A percentile compares a stretch with the other conserved stretches of the same genome.
These are phyloP conservation scores for Leucopsar rothschildi DNA, from an alignment of 2,113 vertebrate genomes.

Conservation along the genomic window DNA sequence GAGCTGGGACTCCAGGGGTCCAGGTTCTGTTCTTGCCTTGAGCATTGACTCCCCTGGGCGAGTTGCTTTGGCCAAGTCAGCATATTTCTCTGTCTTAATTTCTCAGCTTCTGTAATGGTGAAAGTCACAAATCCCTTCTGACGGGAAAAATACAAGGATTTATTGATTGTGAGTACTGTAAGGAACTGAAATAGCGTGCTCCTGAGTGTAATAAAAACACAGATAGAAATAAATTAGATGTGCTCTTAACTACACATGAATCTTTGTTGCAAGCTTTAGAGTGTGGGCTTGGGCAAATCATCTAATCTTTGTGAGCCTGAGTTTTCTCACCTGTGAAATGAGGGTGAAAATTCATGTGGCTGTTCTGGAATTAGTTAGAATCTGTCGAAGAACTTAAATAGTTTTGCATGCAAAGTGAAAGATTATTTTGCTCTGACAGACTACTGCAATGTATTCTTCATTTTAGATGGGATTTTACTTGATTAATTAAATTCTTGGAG, in stretches of 20 bases:
- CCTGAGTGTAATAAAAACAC: slow-evolving; percentile 30
- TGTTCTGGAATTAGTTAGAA: background rate
- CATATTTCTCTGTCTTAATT: background rate
- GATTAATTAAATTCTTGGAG: background rate
- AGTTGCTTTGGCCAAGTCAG: background rate
- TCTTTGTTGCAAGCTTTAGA: background rate
- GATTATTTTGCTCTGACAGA: background rate
- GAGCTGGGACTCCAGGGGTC: background rate
- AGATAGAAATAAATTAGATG: slow-evolving; percentile 44
- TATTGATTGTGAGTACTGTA: slow-evolving; percentile 44
- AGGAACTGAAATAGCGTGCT: slow-evolving; percentile 46
- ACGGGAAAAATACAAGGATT: background rate
- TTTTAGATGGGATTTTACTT: background rate
- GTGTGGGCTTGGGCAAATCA: background rate
- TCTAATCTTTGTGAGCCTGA: background rate
- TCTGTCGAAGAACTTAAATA: background rate
- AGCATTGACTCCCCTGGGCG: background rate
- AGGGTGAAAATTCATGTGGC: background rate
- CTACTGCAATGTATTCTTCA: background rate
- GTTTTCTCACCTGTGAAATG: background rate
- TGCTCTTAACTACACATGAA: background rate
- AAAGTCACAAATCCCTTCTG: slow-evolving; percentile 48
- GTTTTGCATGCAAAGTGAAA: background rate
- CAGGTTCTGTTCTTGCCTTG: background rate
- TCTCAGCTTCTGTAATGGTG: background rate